Conservation (phyloP, 2,113 vertebrate genomes). For the Stegastes partitus region DNA sequence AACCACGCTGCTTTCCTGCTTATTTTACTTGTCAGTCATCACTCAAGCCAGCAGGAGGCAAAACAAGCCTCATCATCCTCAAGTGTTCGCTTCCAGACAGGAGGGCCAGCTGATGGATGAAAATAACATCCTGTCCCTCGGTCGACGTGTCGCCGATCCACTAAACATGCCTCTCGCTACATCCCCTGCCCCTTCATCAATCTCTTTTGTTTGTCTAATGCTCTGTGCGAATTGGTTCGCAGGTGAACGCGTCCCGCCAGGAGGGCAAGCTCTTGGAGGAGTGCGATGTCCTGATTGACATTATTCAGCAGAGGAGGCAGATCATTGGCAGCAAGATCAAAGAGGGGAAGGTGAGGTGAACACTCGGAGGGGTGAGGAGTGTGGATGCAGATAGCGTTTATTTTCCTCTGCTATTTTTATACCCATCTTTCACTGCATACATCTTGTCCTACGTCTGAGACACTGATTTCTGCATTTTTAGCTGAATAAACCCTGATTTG, state of each 20-base stretch:
- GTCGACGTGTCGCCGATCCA: conserved; percentile 13
- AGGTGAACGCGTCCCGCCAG: conserved; percentile 97
- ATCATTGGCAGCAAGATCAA: conserved; percentile 98
- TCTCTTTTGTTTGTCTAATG: conserved; percentile 37
- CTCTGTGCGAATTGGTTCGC: conserved; percentile 33
- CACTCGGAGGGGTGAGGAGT: not conserved
- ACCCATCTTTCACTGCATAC: not conserved
- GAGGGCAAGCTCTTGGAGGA: conserved; percentile 96
- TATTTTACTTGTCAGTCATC: conserved; percentile 45
- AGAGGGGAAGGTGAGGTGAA: conserved; percentile 93
- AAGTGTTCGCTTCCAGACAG: conserved; percentile 37
- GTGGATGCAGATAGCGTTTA: not conserved
- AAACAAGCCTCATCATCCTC: conserved; percentile 40
- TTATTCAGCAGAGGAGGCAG: conserved; percentile 96
- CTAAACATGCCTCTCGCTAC: not conserved
- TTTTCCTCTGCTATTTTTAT: not conserved
- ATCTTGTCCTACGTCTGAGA: not conserved
- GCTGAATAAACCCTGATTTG: not conserved
- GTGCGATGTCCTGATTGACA: conserved; percentile 96
- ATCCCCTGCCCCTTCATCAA: not conserved
- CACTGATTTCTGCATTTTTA: not conserved
- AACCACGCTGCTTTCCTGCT: not conserved
- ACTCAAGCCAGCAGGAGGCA: conserved; percentile 27
- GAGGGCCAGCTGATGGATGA: conserved; percentile 43
- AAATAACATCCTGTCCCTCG: conserved; percentile 46